A percentile compares a stretch with the other conserved stretches of the same genome.
Conservation (phyloP, 2,797 vertebrate genomes). For the Leuciscus waleckii region DNA sequence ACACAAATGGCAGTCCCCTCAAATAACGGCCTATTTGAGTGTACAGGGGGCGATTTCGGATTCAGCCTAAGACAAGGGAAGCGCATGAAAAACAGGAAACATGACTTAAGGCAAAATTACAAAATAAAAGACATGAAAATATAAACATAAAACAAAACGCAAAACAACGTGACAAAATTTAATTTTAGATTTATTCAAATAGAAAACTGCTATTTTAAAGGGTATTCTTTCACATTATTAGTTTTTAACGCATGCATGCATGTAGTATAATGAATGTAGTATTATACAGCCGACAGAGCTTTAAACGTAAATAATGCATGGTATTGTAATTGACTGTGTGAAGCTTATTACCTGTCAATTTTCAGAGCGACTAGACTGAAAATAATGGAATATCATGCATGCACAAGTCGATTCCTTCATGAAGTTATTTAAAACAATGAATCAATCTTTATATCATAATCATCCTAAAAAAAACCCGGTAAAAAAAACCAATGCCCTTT, state of each 20-base stretch:
- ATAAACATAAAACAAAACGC: too few relatives aligned
- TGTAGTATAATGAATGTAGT: background rate
- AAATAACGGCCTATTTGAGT: too few relatives aligned
- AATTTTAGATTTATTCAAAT: too few relatives aligned
- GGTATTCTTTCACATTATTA: too few relatives aligned
- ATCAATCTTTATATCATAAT: background rate
- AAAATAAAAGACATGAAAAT: too few relatives aligned
- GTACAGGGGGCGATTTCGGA: too few relatives aligned
- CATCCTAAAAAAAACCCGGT: background rate
- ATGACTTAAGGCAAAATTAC: too few relatives aligned
- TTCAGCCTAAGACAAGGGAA: too few relatives aligned
- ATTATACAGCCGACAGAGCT: background rate
- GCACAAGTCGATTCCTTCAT: conserved; percentile 14
- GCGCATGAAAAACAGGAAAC: too few relatives aligned
- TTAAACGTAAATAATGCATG: conserved; percentile 8
- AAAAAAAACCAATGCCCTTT: background rate
- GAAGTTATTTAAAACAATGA: conserved; percentile 2
- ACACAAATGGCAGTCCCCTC: too few relatives aligned
- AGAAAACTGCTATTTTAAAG: too few relatives aligned
- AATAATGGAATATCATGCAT: background rate
- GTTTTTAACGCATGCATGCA: background rate
- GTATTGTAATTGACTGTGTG: background rate
- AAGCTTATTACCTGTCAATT: background rate
- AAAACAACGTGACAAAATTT: too few relatives aligned
- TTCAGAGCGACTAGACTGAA: background rate